These are phyloP conservation scores for Epinephelus cyanopodus DNA, from an alignment of 2,113 vertebrate genomes.

Conservation along the genomic window DNA sequence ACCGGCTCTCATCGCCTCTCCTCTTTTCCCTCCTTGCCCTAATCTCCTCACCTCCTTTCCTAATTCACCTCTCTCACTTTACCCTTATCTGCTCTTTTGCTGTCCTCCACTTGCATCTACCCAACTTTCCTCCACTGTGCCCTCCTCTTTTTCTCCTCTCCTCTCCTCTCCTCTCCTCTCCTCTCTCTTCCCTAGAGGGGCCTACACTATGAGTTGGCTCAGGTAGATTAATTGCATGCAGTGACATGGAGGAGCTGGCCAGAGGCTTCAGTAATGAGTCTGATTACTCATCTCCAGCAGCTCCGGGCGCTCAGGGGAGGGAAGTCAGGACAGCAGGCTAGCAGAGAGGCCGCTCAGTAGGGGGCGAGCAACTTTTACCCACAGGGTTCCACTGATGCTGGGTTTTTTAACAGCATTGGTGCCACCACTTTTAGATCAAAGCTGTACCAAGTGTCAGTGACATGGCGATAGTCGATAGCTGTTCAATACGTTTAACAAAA, in stretches of 20 bases:
- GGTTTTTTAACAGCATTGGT: conserved; percentile 21
- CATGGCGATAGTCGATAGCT: background rate
- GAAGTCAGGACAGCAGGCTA: conserved; percentile 61
- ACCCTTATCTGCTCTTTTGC: conserved; percentile 30
- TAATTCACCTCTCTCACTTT: conserved; percentile 18
- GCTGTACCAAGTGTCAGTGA: conserved; percentile 8
- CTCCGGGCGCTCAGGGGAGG: conserved; percentile 68
- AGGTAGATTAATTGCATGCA: conserved; percentile 83
- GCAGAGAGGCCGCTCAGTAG: conserved; percentile 49
- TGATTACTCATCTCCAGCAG: conserved; percentile 84
- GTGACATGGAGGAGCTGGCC: conserved; percentile 77
- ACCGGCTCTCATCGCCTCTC: conserved; percentile 6
- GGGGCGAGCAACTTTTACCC: conserved; percentile 45
- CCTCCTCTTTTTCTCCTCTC: background rate
- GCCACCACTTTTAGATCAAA: conserved; percentile 42
- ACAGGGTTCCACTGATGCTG: conserved; percentile 18
- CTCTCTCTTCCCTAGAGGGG: conserved; percentile 44
- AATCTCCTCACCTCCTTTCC: conserved; percentile 21
- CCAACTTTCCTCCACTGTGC: conserved; percentile 11
- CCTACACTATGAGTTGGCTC: conserved; percentile 65
- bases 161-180: background rate
- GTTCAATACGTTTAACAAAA: background rate
- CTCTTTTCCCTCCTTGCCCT: conserved; percentile 17
- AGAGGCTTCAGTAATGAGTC: conserved; percentile 82
- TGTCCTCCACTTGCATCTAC: conserved; percentile 7